phyloP scores from a whole-genome alignment of 92 coral and sea anemone species.

The Heliopora coerulea region DNA sequence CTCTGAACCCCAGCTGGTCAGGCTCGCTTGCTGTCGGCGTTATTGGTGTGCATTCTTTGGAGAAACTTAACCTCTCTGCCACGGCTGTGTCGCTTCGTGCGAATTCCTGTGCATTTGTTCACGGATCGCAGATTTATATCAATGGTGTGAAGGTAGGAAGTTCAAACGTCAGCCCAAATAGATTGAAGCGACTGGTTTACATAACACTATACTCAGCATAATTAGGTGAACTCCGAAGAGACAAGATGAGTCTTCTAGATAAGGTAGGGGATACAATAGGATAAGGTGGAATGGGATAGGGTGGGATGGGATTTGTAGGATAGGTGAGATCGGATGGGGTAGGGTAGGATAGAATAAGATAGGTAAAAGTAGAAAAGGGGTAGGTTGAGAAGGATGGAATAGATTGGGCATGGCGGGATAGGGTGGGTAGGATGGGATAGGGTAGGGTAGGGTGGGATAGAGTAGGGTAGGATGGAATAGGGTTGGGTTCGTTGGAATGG shows the following conservation, averaged over 20 bases:
- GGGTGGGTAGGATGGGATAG: not conserved
- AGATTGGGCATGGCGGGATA: not conserved
- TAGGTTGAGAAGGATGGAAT: not conserved
- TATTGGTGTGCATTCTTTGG: conserved; percentile 79
- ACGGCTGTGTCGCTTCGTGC: conserved; percentile 58
- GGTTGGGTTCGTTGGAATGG: too few relatives aligned
- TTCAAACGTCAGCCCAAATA: too few relatives aligned
- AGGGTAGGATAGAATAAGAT: not conserved
- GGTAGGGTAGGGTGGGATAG: not conserved
- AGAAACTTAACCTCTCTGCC: conserved; percentile 66
- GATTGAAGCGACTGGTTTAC: too few relatives aligned
- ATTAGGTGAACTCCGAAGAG: not conserved
- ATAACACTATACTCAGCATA: not conserved
- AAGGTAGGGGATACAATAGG: not conserved
- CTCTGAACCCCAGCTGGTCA: conserved; percentile 94
- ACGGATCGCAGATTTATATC: conserved; percentile 64
- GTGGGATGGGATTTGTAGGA: not conserved
- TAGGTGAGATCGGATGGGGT: not conserved
- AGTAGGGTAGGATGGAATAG: not conserved
- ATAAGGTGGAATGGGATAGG: not conserved
- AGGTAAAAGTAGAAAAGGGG: not conserved
- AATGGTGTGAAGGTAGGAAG: conserved; percentile 97
- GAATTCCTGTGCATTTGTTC: conserved; percentile 29
- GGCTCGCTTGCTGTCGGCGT: conserved; percentile 96
- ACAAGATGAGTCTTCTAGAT: not conserved